phyloP scores from a whole-genome alignment of 2,888 invertebrate genomes.

The Pomacea canaliculata region DNA sequence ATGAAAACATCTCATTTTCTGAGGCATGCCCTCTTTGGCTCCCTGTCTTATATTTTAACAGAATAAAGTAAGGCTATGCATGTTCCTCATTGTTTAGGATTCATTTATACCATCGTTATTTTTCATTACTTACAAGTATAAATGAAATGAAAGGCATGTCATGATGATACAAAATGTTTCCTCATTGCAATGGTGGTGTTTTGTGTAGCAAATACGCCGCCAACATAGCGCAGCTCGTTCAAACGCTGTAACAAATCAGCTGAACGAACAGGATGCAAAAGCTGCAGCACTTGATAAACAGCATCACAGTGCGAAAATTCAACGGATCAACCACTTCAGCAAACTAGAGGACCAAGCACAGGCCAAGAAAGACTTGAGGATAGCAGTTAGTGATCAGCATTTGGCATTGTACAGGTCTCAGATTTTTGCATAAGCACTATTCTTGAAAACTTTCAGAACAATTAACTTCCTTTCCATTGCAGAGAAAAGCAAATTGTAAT shows the following conservation, averaged over 20 bases:
- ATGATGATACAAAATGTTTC: too few relatives aligned
- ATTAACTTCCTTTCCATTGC: neutral
- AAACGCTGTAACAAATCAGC: conserved; percentile 40
- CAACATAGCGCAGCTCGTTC: conserved; percentile 48
- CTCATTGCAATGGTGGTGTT: too few relatives aligned
- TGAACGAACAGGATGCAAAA: conserved; percentile 48
- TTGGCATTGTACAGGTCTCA: conserved; percentile 48
- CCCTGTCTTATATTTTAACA: too few relatives aligned
- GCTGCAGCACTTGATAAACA: conserved; percentile 34
- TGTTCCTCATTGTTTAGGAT: too few relatives aligned
- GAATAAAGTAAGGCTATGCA: too few relatives aligned
- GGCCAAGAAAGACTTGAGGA: conserved; percentile 48
- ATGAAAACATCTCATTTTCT: too few relatives aligned
- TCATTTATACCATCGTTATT: too few relatives aligned
- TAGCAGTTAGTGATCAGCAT: conserved; percentile 51
- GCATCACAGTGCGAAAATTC: conserved; percentile 49
- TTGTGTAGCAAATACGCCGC: conserved; percentile 48
- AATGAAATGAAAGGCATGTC: too few relatives aligned
- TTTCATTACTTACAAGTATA: too few relatives aligned
- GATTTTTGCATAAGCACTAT: conserved; percentile 38
- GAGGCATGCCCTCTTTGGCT: too few relatives aligned
- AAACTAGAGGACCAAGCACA: conserved; percentile 53
- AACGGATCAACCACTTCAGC: conserved; percentile 52
- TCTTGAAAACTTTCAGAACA: neutral
- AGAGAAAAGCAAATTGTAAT: too few relatives aligned